Percentiles rank a stretch among this genome's conserved stretches.
Evolutionary conservation across 2,888 invertebrate genomes (phyloP).

Genomic region (Odiellus spinosus): DNA sequence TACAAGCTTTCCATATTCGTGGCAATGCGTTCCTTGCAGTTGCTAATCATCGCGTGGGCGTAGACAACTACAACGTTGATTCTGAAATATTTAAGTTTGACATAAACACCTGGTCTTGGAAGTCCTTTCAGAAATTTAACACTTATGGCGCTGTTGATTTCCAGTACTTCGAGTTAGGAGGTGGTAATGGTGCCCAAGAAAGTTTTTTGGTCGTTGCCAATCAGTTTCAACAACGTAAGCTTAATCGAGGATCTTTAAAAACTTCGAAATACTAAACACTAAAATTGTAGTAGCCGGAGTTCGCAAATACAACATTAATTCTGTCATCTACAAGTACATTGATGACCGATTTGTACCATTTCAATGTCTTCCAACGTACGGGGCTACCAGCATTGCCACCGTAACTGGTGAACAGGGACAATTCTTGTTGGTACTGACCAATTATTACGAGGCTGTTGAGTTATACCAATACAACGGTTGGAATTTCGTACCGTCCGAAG

Average conservation of each 20-base stretch:
- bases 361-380: slow-evolving; percentile 12
- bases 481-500: slow-evolving; percentile 12
- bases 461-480: slow-evolving; percentile 18
- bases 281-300: neutral
- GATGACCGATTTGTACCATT: slow-evolving; percentile 17
- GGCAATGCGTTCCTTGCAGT: slow-evolving; percentile 14
- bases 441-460: slow-evolving; percentile 10
- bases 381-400: slow-evolving; percentile 11
- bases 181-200: slow-evolving; percentile 4
- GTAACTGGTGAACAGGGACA: slow-evolving; percentile 3
- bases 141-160: slow-evolving; percentile 15
- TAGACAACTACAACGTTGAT: slow-evolving; percentile 10
- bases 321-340: slow-evolving; percentile 16
- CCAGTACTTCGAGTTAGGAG: slow-evolving; percentile 15
- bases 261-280: neutral
- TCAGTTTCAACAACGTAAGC: slow-evolving; percentile 6
- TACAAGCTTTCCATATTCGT: slow-evolving; percentile 17
- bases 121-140: slow-evolving; percentile 11
- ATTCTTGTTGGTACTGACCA: slow-evolving; percentile 14
- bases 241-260: too few species aligned
- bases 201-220: slow-evolving; percentile 17
- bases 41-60: slow-evolving; percentile 12
- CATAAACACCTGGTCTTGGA: slow-evolving; percentile 9
- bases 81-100: slow-evolving; percentile 15
- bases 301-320: slow-evolving; percentile 1